Percentiles rank a stretch among this genome's conserved stretches.
Conservation (phyloP, 2,888 invertebrate genomes). For the Watsonalla binaria region DNA sequence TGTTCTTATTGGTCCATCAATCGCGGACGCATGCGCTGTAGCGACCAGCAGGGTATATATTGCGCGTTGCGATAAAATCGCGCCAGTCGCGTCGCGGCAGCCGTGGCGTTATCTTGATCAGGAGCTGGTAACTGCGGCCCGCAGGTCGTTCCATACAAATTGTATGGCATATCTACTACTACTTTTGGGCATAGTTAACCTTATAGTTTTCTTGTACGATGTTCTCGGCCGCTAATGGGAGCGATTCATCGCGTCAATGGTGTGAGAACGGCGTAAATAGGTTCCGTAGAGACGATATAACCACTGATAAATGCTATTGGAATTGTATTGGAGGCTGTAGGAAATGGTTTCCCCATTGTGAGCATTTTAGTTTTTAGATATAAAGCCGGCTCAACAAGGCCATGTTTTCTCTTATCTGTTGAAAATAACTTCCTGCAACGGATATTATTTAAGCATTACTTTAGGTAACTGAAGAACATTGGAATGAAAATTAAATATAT, state of each 20-base stretch:
- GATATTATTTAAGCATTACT: too few relatives aligned
- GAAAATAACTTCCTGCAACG: too few relatives aligned
- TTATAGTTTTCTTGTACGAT: slow-evolving; percentile 67
- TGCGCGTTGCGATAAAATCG: slow-evolving; percentile 59
- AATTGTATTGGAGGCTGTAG: slow-evolving; percentile 41
- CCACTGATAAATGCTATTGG: slow-evolving; percentile 20
- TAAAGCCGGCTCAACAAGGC: background rate
- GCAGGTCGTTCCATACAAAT: slow-evolving; percentile 74
- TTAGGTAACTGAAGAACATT: too few relatives aligned
- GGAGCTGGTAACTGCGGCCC: slow-evolving; percentile 55
- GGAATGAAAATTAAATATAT: too few relatives aligned
- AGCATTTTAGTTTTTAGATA: slow-evolving; percentile 1
- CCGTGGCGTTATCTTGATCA: slow-evolving; percentile 67
- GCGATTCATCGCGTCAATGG: slow-evolving; percentile 61
- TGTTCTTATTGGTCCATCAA: slow-evolving; percentile 71
- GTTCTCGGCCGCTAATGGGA: slow-evolving; percentile 64
- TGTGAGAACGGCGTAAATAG: slow-evolving; percentile 51
- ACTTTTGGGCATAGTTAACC: slow-evolving; percentile 76
- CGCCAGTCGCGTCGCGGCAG: slow-evolving; percentile 54
- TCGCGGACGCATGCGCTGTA: slow-evolving; percentile 53
- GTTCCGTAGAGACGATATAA: slow-evolving; percentile 26
- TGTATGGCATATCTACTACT: slow-evolving; percentile 73
- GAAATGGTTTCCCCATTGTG: slow-evolving; percentile 22
- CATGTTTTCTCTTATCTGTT: background rate
- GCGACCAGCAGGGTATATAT: slow-evolving; percentile 52